phyloP scores from a whole-genome alignment of 2,888 invertebrate genomes.

The Brachynemurus nebulosus region DNA sequence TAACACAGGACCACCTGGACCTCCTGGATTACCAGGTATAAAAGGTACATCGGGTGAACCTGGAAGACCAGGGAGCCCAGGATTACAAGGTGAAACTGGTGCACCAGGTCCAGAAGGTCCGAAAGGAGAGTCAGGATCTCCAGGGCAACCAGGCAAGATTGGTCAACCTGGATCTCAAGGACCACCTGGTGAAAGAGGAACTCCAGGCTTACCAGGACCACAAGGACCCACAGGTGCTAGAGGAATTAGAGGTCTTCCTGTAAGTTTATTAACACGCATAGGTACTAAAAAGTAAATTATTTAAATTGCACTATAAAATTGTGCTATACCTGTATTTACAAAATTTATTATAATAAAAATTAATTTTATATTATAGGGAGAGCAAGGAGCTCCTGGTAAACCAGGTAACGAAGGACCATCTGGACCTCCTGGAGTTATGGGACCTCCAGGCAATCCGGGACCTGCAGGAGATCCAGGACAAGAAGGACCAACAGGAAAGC shows the following conservation, averaged over 20 bases:
- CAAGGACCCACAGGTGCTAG: constrained; percentile 47
- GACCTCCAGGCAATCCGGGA: constrained; percentile 53
- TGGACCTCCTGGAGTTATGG: constrained; percentile 49
- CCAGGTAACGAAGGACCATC: constrained; percentile 58
- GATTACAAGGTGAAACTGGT: constrained; percentile 56
- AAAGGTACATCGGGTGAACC: constrained; percentile 59
- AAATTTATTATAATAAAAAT: constrained; percentile 3
- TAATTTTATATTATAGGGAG: constrained; percentile 37
- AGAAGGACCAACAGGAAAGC: constrained; percentile 49
- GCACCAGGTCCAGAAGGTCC: constrained; percentile 54
- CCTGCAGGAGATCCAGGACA: constrained; percentile 43
- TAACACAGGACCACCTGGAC: constrained; percentile 49
- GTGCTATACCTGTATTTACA: neutral
- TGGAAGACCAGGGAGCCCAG: constrained; percentile 52
- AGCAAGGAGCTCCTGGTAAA: constrained; percentile 57
- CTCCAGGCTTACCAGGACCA: constrained; percentile 48
- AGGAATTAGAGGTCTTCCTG: constrained; percentile 49
- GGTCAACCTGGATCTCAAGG: constrained; percentile 60
- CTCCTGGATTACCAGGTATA: constrained; percentile 49
- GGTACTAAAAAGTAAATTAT: no score
- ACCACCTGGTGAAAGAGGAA: constrained; percentile 49
- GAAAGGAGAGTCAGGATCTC: constrained; percentile 60
- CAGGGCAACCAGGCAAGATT: constrained; percentile 52
- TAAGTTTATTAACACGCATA: no score
- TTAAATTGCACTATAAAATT: no score